phyloP scores from a whole-genome alignment of 2,113 vertebrate species.

The Engystomops pustulosus region DNA sequence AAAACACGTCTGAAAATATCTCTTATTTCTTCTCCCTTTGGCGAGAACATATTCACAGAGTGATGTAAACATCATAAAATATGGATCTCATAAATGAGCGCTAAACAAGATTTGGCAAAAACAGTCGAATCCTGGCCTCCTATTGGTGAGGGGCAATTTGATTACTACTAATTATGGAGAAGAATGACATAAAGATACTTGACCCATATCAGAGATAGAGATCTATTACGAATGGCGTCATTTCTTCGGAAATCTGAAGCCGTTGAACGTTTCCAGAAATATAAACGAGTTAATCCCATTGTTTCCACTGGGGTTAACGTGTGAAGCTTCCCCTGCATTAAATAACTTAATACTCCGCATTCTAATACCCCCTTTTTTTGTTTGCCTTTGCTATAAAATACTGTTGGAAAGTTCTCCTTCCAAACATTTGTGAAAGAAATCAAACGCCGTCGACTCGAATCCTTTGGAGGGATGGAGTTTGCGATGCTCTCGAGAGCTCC shows the following conservation, averaged over 20 bases:
- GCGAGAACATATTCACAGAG: conserved; percentile 11
- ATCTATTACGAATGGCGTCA: conserved; percentile 46
- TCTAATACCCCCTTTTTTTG: conserved; percentile 22
- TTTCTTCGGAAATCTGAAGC: conserved; percentile 10
- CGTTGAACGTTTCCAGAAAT: conserved; percentile 48
- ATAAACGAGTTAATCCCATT: conserved; percentile 49
- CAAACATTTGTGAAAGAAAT: conserved; percentile 60
- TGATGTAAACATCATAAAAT: conserved; percentile 18
- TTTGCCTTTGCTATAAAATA: conserved; percentile 46
- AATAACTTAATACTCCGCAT: conserved; percentile 54
- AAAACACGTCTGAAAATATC: conserved; percentile 1
- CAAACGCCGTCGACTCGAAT: conserved; percentile 48
- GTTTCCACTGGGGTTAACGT: conserved; percentile 52
- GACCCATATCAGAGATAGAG: conserved; percentile 48
- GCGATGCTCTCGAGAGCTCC: conserved; percentile 53
- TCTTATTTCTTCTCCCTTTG: conserved; percentile 4
- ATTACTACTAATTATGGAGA: conserved; percentile 43
- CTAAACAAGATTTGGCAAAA: conserved; percentile 11
- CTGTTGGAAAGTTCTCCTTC: conserved; percentile 42
- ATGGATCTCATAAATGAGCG: conserved; percentile 1
- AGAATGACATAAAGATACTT: conserved; percentile 36
- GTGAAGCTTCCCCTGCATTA: conserved; percentile 57
- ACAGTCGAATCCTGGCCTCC: background rate
- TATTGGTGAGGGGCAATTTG: conserved; percentile 26
- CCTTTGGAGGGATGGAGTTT: conserved; percentile 49